Evolutionary conservation across 2,797 vertebrate genomes (phyloP), one percentile per base, ranked within the genome.

Genomic region (Poliocrania exsul): DNA sequence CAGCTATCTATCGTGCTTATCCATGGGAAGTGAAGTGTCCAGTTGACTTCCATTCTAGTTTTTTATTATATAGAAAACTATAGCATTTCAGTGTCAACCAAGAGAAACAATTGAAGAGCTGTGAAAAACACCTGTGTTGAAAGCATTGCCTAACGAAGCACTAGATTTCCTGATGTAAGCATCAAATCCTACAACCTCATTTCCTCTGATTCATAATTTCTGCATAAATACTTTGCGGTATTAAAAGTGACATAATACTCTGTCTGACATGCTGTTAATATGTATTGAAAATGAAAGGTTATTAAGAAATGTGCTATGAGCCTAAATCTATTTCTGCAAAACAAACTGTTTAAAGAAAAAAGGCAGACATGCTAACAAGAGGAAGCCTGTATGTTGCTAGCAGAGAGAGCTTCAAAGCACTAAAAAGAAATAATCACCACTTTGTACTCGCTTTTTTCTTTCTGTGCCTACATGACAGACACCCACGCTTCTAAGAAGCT

Each of bases 371-470:
- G 42, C 16, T 53, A 53, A 57, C 64, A 91, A 93, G 79, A 90
- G 53, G 73, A 88, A 74, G 19, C 25, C 19, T 86, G 61, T 74
- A 38, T 40, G 29, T 81, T 61, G 54, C 70, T 81, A 72, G 25
- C 37, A 80, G 40, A 70, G 50, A 81, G 46, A 94, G 24, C 53
- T 92, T 72, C 91, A 96, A 95, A 94, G 80, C 79, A 81, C 83
- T 89, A 86, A 89, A 93, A 95, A 85, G 60, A 96, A 95, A 96
- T 92, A 88, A 81, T 94, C 90, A 66, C 13, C 50, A 26, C 78
- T 81, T 96, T 96, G 80, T 90, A 64, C 37, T 94, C 35, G 20
- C 29, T 91, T 89, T 86, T 91, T 94, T 72, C 46, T 79, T 86
- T 84, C 61, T 88, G 8, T 16, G 31, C 20, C 75, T 61, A 74